phyloP scores from a whole-genome alignment of 2,797 vertebrate genomes.

The Pangasius sanitwongsei region DNA sequence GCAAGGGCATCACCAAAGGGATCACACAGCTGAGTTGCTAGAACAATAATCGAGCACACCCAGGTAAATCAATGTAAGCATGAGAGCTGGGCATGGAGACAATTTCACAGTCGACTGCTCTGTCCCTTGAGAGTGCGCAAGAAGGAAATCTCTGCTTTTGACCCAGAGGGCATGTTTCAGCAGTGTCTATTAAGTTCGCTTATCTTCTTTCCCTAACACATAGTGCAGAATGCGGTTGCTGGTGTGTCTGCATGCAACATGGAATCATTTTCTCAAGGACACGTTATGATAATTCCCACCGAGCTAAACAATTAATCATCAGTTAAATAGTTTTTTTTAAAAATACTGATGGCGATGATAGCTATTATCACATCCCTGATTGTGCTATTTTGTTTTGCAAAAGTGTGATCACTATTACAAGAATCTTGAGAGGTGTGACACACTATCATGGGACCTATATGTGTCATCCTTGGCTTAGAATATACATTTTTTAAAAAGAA shows the following conservation, averaged over 20 bases:
- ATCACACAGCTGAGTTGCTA: slow-evolving; percentile 26
- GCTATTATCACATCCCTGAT: slow-evolving; percentile 32
- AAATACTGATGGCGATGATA: not conserved
- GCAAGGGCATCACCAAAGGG: slow-evolving; percentile 46
- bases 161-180: slow-evolving; percentile 48
- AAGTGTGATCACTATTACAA: slow-evolving; percentile 14
- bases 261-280: slow-evolving; percentile 39
- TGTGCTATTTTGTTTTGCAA: slow-evolving; percentile 34
- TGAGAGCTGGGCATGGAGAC: not conserved
- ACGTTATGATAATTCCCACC: slow-evolving; percentile 34
- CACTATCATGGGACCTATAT: slow-evolving; percentile 14
- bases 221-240: not conserved
- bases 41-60: slow-evolving; percentile 17
- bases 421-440: not conserved
- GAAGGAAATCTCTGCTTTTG: slow-evolving; percentile 45
- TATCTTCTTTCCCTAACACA: slow-evolving; percentile 29
- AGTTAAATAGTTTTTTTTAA: not conserved
- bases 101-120: not conserved
- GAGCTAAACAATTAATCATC: slow-evolving; percentile 39
- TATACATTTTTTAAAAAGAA: not conserved
- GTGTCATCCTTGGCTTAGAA: not conserved
- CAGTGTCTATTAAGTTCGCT: slow-evolving; percentile 41
- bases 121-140: slow-evolving; percentile 28
- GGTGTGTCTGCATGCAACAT: slow-evolving; percentile 25
- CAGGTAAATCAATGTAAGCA: slow-evolving; percentile 28